Percentiles rank a stretch among this genome's conserved stretches.
Conservation (phyloP, 2,888 invertebrate genomes). For the Chironomus tentans region DNA sequence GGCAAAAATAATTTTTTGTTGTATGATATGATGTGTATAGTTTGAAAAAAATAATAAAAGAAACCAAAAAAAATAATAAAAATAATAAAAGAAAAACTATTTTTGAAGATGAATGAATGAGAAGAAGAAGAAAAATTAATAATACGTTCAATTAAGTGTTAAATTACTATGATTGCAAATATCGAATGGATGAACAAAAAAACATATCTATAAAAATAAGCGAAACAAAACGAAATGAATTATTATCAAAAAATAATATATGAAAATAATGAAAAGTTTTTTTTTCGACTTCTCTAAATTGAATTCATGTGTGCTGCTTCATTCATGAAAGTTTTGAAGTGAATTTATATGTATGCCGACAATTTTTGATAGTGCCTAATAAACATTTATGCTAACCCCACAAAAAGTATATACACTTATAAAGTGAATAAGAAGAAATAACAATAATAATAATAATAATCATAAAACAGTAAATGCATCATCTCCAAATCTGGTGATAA, state of each 20-base stretch:
- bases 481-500: constrained; percentile 6
- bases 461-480: constrained; percentile 1
- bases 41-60: not conserved
- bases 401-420: not conserved
- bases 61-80: not conserved
- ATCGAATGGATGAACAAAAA: not conserved
- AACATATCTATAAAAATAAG: not conserved
- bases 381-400: not conserved
- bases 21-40: not conserved
- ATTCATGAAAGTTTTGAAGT: not conserved
- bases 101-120: not conserved
- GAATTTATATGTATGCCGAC: not conserved
- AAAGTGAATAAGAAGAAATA: not conserved
- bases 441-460: not conserved
- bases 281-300: not conserved
- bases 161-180: constrained; percentile 7
- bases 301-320: not conserved
- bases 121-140: not conserved
- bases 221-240: not conserved
- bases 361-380: not conserved
- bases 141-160: constrained; percentile 14
- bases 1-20: not conserved
- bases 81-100: not conserved
- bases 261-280: not conserved
- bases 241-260: not conserved